phyloP scores from a whole-genome alignment of 1,140 invertebrate genomes.

The Leptinotarsa undecemlineata region DNA sequence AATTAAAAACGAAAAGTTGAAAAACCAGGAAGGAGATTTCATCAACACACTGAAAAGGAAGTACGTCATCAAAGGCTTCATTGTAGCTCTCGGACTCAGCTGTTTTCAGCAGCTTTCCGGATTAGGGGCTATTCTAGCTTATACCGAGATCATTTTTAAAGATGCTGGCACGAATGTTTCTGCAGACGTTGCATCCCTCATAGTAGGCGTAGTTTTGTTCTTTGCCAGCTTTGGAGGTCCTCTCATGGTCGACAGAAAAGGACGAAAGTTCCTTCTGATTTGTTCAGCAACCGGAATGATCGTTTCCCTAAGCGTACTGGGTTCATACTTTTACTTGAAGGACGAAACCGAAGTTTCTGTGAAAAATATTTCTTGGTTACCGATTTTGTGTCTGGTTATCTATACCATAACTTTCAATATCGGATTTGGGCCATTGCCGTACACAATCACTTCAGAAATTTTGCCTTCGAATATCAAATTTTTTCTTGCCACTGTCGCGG shows the following conservation, averaged over 20 bases:
- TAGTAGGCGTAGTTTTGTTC: constrained; percentile 33
- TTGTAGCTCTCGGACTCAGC: constrained; percentile 71
- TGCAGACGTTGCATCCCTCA: constrained; percentile 25
- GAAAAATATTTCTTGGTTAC: constrained; percentile 39
- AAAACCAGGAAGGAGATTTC: constrained; percentile 10
- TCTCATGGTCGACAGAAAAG: constrained; percentile 70
- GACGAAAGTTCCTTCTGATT: constrained; percentile 71
- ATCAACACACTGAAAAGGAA: constrained; percentile 19
- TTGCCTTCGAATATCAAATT: constrained; percentile 76
- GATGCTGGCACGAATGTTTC: constrained; percentile 63
- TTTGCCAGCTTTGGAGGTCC: constrained; percentile 32
- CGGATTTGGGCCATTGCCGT: constrained; percentile 79
- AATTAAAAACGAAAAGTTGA: constrained; percentile 20
- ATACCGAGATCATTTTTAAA: constrained; percentile 71
- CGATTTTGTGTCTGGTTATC: constrained; percentile 36
- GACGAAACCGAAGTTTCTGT: constrained; percentile 30
- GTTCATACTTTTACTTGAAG: constrained; percentile 42
- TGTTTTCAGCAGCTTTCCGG: constrained; percentile 77
- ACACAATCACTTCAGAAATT: constrained; percentile 81
- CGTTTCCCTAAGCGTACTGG: constrained; percentile 42
- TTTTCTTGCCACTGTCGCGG: constrained; percentile 70
- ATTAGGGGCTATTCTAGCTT: constrained; percentile 81
- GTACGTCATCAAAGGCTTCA: constrained; percentile 33
- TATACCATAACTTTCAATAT: constrained; percentile 40
- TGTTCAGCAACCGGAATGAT: constrained; percentile 67